Evolutionary conservation across 2,113 vertebrate genomes (phyloP).

Genomic region (Rhea americana): DNA sequence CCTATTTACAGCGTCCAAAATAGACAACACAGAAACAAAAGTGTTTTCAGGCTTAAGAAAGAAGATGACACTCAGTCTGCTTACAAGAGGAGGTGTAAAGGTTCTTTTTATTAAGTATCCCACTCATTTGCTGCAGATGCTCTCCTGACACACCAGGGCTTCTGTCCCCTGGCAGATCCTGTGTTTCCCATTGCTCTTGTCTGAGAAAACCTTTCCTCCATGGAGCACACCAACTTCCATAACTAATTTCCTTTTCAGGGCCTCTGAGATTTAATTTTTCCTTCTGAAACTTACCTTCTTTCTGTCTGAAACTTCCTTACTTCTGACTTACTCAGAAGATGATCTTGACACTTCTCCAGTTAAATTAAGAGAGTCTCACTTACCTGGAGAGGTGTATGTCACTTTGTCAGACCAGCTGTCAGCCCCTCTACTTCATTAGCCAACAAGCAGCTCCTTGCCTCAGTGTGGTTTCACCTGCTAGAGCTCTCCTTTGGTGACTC

Average conservation of each 20-base stretch:
- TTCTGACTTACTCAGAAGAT: slow-evolving; percentile 44
- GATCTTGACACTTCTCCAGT: slow-evolving; percentile 50
- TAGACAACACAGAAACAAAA: neutral
- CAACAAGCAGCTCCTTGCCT: slow-evolving; percentile 25
- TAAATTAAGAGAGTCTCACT: slow-evolving; percentile 65
- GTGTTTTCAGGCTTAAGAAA: neutral
- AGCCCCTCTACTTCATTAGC: slow-evolving; percentile 32
- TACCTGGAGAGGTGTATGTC: slow-evolving; percentile 58
- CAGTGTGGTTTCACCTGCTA: slow-evolving; percentile 19
- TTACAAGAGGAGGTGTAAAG: neutral
- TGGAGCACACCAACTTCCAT: neutral
- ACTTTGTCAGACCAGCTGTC: slow-evolving; percentile 59
- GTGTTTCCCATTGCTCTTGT: neutral
- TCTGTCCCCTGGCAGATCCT: neutral
- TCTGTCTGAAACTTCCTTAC: slow-evolving; percentile 11
- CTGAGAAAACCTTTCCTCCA: neutral
- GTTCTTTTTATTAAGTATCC: neutral
- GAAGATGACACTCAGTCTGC: neutral
- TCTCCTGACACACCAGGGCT: neutral
- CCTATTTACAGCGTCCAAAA: neutral
- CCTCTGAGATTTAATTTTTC: neutral
- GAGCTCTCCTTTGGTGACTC: neutral
- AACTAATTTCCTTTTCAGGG: neutral
- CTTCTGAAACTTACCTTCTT: slow-evolving; percentile 20
- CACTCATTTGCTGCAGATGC: neutral